phyloP scores from a whole-genome alignment of 2,888 invertebrate genomes.

The Cataglyphis altisquamis region DNA sequence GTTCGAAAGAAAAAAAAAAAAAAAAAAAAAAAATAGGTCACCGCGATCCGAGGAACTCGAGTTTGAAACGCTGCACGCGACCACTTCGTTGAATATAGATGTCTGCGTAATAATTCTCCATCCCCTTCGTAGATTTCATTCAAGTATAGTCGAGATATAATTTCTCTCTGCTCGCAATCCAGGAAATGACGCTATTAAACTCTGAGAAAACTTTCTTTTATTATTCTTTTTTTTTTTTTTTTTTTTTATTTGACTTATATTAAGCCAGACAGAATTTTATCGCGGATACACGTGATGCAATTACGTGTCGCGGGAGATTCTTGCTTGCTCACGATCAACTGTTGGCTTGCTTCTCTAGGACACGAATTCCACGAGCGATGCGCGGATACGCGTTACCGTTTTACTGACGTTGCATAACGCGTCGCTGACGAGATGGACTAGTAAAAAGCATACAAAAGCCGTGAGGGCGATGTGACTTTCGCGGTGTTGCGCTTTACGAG shows the following conservation, averaged over 20 bases:
- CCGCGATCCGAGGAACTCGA: neutral
- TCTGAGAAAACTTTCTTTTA: neutral
- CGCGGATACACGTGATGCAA: neutral
- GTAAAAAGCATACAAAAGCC: slow-evolving; percentile 37
- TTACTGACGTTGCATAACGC: slow-evolving; percentile 67
- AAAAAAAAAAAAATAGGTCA: slow-evolving; percentile 54
- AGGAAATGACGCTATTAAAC: neutral
- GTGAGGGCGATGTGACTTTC: slow-evolving; percentile 14
- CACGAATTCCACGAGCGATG: slow-evolving; percentile 67
- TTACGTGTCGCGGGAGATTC: slow-evolving; percentile 30
- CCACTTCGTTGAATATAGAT: neutral
- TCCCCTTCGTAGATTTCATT: neutral
- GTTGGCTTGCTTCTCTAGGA: slow-evolving; percentile 69
- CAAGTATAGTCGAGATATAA: neutral
- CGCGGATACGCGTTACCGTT: slow-evolving; percentile 53
- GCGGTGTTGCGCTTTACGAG: slow-evolving; percentile 22
- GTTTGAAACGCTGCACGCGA: neutral
- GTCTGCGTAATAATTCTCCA: neutral
- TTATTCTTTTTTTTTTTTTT: neutral
- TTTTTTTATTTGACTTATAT: no score
- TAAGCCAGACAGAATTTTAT: neutral
- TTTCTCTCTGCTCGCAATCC: neutral
- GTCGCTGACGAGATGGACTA: slow-evolving; percentile 26
- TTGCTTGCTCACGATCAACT: slow-evolving; percentile 42
- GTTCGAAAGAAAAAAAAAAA: slow-evolving; percentile 1